phyloP scores from a whole-genome alignment of 2,888 invertebrate genomes.

The Zaprionus lineosus region DNA sequence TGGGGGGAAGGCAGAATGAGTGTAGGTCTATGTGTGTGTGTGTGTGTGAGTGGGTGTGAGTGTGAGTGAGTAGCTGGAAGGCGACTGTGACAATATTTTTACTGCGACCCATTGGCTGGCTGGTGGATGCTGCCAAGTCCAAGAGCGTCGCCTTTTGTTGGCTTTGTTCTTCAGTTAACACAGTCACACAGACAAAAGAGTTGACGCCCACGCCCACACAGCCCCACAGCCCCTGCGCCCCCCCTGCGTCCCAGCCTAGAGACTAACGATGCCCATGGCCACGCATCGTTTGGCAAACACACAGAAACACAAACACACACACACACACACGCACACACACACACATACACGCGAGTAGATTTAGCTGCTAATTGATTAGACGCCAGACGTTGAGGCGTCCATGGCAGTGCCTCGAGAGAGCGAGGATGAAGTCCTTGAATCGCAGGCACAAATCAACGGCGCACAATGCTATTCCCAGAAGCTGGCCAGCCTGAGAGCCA shows the following conservation, averaged over 20 bases:
- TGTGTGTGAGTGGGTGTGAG: no score
- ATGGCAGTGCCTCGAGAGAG: no score
- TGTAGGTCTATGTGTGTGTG: no score
- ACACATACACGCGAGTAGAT: constrained; percentile 6
- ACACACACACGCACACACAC: constrained; percentile 7
- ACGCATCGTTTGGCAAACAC: no score
- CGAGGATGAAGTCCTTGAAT: constrained; percentile 1
- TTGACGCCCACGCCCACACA: constrained; percentile 31
- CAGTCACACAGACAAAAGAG: constrained; percentile 39
- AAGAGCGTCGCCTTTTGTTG: constrained; percentile 49
- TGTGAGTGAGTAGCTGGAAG: no score
- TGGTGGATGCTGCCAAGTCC: constrained; percentile 35
- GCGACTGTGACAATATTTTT: constrained; percentile 30
- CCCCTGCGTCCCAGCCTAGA: no score
- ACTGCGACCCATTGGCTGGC: no score
- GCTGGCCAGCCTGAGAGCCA: no score
- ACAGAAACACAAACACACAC: constrained; percentile 24
- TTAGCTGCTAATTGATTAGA: constrained; percentile 57
- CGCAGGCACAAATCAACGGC: constrained; percentile 32
- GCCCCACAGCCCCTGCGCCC: no score
- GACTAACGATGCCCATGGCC: no score
- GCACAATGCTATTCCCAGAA: no score
- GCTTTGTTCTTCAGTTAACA: constrained; percentile 34
- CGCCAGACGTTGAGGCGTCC: constrained; percentile 5
- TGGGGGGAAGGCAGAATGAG: no score